Evolutionary conservation across 2,888 invertebrate genomes (phyloP).

Genomic region (Alcis repandata): DNA sequence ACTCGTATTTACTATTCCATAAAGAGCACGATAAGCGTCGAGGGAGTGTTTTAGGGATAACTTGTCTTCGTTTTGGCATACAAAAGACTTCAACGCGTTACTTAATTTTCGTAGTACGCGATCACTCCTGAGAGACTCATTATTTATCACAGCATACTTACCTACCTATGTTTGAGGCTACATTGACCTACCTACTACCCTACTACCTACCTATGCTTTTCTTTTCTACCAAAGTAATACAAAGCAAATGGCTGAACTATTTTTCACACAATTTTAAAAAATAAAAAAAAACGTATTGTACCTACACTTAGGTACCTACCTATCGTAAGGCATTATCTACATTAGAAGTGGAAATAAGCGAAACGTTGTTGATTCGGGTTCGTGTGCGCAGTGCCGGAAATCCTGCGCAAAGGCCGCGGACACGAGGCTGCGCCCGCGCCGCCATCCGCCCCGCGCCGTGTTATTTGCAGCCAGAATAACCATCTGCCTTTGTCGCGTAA

Average conservation of each 20-base stretch:
- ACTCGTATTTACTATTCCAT: too few species aligned
- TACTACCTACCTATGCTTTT: too few species aligned
- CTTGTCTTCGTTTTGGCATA: not conserved
- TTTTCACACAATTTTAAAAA: too few species aligned
- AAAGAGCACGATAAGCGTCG: too few species aligned
- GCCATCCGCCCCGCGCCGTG: slow-evolving; percentile 52
- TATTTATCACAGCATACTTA: too few species aligned
- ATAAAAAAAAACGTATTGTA: too few species aligned
- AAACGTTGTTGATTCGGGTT: slow-evolving; percentile 64
- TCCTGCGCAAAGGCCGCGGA: slow-evolving; percentile 78
- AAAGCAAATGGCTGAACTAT: too few species aligned
- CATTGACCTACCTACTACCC: too few species aligned
- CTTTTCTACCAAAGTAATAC: too few species aligned
- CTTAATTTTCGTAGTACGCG: not conserved
- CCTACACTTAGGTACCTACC: not conserved
- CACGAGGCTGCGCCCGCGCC: slow-evolving; percentile 63
- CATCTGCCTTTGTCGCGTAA: slow-evolving; percentile 55
- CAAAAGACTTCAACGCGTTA: slow-evolving; percentile 46
- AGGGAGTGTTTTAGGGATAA: not conserved
- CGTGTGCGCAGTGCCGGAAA: slow-evolving; percentile 79
- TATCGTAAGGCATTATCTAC: not conserved
- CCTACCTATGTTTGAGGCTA: too few species aligned
- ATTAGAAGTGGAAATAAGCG: slow-evolving; percentile 45
- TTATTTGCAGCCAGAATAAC: slow-evolving; percentile 55
- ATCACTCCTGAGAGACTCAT: too few species aligned